Base-by-base conservation (phyloP, 2,797 vertebrate species). In the Silurus lanzhouensis region DNA sequence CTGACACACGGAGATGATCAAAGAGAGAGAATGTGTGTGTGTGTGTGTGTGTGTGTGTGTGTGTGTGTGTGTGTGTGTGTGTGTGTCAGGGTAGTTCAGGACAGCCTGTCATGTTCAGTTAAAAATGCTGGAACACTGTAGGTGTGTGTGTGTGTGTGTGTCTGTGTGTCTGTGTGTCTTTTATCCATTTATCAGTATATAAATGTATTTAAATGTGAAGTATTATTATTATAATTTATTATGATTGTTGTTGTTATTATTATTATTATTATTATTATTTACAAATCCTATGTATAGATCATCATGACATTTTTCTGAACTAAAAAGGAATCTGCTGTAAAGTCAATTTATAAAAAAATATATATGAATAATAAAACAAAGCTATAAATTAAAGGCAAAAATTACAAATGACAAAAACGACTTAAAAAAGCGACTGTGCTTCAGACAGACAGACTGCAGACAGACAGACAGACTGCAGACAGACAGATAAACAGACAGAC, bases 1-100 rank as follows among this genome's bases (percentile, higher is more conserved):
- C 94, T 91, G 93, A 93, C 90, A 90, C 89, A 63, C 64, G 88
- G 78, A 92, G 89, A 87, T 94, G 94, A 94, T 95, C 92, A 92
- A 82, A 87, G 61, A 48, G 64, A 83, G 81, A 60, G 66, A 63
- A 7, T 82, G 52, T 31, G 6, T 80, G 48, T 57, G 27, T 46
- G 66, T 70, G 13, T 82, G 52, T 31, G 6, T 80, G 48, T 57
- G 27, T 46, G 64, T 70, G 12, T 82, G 81, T 64, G 61, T 48
- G 81, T 64, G 61, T 48, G 64, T 84, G 81, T 64, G 61, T 48
- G 64, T 84, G 81, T 64, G 64, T 70, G 12, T 82, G 52, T 31
- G 3, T 74, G 48, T 57, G 25, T 44, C 25, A 19, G 44, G 31
- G 27, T 17, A 31, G 31, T 31, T 79, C 22, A 77, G 75, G 38